These are phyloP conservation scores for Papilio glaucus DNA, from an alignment of 1,140 invertebrate species.

Conservation along the genomic window DNA sequence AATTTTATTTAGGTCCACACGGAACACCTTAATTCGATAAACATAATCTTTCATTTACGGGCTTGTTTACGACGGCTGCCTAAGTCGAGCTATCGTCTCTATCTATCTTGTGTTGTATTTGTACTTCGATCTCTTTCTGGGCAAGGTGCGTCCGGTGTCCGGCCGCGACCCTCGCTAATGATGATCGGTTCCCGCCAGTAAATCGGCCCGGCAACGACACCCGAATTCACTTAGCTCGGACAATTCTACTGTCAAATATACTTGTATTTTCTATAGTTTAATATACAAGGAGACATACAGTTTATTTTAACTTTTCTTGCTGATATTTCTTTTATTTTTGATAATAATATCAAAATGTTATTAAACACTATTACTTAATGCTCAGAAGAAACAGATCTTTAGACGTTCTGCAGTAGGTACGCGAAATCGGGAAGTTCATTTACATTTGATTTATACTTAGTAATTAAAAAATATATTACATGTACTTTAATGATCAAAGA, in stretches of 20 bases:
- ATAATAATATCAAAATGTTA: too few species aligned
- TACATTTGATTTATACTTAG: too few species aligned
- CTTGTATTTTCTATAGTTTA: slow-evolving; percentile 3
- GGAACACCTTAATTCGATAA: slow-evolving; percentile 79
- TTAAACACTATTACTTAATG: too few species aligned
- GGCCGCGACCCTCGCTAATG: slow-evolving; percentile 67
- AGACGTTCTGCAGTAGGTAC: too few species aligned
- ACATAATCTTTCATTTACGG: slow-evolving; percentile 82
- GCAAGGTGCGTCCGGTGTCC: slow-evolving; percentile 63
- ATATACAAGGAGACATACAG: too few species aligned
- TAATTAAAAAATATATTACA: too few species aligned
- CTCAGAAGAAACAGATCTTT: too few species aligned
- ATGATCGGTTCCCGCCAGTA: slow-evolving; percentile 71
- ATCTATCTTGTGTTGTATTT: slow-evolving; percentile 36
- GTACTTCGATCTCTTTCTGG: slow-evolving; percentile 50
- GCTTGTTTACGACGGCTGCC: slow-evolving; percentile 69
- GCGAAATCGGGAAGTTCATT: too few species aligned
- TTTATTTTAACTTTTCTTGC: too few species aligned
- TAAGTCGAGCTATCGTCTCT: slow-evolving; percentile 46
- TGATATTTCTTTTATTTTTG: too few species aligned
- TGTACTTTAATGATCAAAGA: too few species aligned
- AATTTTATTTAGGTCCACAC: slow-evolving; percentile 72
- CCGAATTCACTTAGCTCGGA: slow-evolving; percentile 75
- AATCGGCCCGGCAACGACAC: slow-evolving; percentile 72
- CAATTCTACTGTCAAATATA: slow-evolving; percentile 26